Percentiles rank a stretch among this genome's conserved stretches.
phyloP scores from a whole-genome alignment of 1,140 invertebrate genomes.

The Drosophila auraria region DNA sequence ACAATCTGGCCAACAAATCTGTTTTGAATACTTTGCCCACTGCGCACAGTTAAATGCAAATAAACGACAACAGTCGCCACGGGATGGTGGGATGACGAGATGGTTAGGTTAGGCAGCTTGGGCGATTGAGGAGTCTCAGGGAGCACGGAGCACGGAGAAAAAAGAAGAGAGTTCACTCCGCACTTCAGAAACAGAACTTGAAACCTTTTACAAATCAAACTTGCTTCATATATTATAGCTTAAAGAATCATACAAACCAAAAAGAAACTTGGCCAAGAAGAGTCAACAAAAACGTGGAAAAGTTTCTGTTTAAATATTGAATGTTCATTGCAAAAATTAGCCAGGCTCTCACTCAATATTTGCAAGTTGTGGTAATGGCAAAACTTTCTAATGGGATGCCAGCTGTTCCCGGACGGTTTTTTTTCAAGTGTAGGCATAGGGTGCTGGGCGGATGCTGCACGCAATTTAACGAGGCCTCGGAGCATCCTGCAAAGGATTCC shows the following conservation, averaged over 20 bases:
- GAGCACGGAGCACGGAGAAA: slow-evolving; percentile 7
- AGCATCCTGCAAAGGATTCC: slow-evolving; percentile 45
- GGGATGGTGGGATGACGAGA: not conserved
- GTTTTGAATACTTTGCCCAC: slow-evolving; percentile 74
- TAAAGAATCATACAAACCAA: not conserved
- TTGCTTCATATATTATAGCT: not conserved
- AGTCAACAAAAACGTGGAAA: too few species aligned
- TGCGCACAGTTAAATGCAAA: slow-evolving; percentile 70
- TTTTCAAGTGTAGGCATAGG: slow-evolving; percentile 8
- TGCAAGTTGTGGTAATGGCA: slow-evolving; percentile 3
- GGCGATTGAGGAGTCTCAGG: not conserved
- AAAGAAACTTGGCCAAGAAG: not conserved
- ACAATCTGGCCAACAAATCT: slow-evolving; percentile 81
- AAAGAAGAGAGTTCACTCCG: not conserved
- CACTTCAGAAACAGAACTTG: not conserved
- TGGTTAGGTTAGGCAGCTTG: too few species aligned
- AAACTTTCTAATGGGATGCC: slow-evolving; percentile 8
- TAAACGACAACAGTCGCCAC: slow-evolving; percentile 50
- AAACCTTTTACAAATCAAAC: not conserved
- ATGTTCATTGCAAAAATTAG: not conserved
- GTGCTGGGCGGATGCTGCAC: slow-evolving; percentile 32
- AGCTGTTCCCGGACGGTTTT: slow-evolving; percentile 2
- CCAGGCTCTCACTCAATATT: not conserved
- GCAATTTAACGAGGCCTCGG: slow-evolving; percentile 71
- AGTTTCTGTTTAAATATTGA: not conserved